These are phyloP conservation scores for Lithobius niger DNA, from an alignment of 1,140 invertebrate genomes.

Conservation along the genomic window DNA sequence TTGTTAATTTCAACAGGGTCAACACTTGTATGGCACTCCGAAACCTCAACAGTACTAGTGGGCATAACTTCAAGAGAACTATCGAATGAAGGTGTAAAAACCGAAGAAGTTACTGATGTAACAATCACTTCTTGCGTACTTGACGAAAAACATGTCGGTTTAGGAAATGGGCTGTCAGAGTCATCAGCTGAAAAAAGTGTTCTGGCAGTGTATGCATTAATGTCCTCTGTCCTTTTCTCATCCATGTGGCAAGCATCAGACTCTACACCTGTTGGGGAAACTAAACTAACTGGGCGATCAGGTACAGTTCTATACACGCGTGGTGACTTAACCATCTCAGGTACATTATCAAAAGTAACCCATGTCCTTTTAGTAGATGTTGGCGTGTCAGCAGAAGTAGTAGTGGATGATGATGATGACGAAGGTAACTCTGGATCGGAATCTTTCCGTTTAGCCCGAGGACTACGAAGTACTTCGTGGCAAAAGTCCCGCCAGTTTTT, in stretches of 20 bases:
- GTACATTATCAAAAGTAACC: neutral
- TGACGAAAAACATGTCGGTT: neutral
- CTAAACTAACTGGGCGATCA: too few relatives aligned
- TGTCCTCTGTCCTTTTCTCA: too few relatives aligned
- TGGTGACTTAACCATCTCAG: neutral
- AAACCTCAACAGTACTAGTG: too few relatives aligned
- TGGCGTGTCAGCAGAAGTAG: neutral
- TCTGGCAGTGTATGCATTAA: too few relatives aligned
- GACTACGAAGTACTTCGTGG: neutral
- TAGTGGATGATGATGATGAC: neutral
- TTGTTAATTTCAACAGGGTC: neutral
- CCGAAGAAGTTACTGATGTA: neutral
- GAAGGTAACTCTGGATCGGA: neutral
- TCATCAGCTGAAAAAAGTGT: neutral
- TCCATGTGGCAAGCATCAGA: too few relatives aligned
- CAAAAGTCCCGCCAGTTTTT: constrained; percentile 8
- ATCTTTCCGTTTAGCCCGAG: neutral
- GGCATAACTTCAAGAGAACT: too few relatives aligned
- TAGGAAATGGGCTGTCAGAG: neutral
- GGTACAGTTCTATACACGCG: neutral
- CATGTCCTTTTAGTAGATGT: neutral
- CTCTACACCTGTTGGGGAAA: too few relatives aligned
- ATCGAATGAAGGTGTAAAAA: neutral
- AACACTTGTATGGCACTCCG: neutral
- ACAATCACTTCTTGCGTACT: neutral